Evolutionary conservation across 23 tunicate genomes (phyloP), one percentile per base, ranked within the genome.

Genomic region (Halocynthia aurantium): DNA sequence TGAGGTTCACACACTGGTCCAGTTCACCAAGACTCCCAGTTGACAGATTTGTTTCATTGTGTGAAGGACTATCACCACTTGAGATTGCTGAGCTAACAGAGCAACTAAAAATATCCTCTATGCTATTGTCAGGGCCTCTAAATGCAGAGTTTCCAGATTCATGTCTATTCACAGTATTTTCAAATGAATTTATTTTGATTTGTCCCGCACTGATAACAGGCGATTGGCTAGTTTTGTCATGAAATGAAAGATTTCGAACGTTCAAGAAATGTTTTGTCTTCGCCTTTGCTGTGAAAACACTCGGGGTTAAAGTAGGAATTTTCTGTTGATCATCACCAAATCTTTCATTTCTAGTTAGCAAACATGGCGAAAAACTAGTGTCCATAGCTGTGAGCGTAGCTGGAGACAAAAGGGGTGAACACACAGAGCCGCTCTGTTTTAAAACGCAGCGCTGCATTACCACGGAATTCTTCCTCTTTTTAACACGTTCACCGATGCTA

Each of bases 301-400:
- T 31, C 44, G 44, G 44, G 44, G 44, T 31, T 31, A 31, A 31
- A 31, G 44, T 31, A 31, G 44, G 44, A 31, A 31, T 31, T 31
- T 31, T 31, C 44, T 31, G 44, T 31, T 31, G 44, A 31, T 31
- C 44, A 31, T 31, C 44, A 31, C 44, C 44, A 31, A 1, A 31
- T 31, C 4, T 31, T 31, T 31, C 44, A 31, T 31, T 31, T 31
- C 31, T 15, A 15, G 70, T 49, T 11, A 49, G 31, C 17, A n/a
- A 9, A 52, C 76, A 54, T 53, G 78, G 78, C 4, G 78, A 74
- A 74, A 74, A 74, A 11, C 60, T 54, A 19, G 13, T 64, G 57
- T 74, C 64, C 63, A 74, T 10, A 0, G 62, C 78, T 51, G 20
- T 54, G 8, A 74, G 13, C 0, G 17, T 8, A 10, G 60, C 78